A percentile compares a stretch with the other conserved stretches of the same genome.
These are phyloP conservation scores for Numenius phaeopus DNA, from an alignment of 2,797 vertebrate genomes.

Conservation along the genomic window DNA sequence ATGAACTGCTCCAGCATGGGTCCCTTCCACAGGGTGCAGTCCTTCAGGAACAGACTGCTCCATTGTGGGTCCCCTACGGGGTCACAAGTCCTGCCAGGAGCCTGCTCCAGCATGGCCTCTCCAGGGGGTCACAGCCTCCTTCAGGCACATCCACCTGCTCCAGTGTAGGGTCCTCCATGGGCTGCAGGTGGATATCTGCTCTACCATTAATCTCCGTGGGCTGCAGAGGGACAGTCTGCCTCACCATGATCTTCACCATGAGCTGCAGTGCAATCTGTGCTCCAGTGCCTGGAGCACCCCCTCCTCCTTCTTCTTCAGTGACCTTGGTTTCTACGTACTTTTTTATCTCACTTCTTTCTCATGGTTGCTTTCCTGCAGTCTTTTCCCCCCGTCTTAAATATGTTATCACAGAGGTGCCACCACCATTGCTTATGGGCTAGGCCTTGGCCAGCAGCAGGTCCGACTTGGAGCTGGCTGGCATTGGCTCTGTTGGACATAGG, in stretches of 20 bases:
- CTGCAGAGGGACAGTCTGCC: neutral
- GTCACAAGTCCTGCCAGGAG: neutral
- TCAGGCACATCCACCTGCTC: neutral
- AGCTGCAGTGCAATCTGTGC: neutral
- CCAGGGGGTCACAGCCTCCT: neutral
- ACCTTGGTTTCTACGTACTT: neutral
- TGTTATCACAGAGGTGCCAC: neutral
- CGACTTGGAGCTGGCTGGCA: neutral
- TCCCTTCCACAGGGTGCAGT: neutral
- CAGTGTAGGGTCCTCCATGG: neutral
- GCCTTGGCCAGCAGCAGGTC: neutral
- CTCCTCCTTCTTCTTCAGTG: neutral
- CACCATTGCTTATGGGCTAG: neutral
- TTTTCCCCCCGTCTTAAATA: neutral
- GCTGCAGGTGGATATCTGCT: neutral
- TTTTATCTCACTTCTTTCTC: neutral
- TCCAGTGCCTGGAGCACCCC: neutral
- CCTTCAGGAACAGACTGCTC: neutral
- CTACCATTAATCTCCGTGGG: neutral
- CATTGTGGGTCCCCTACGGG: neutral
- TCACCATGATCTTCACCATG: neutral
- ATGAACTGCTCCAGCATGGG: neutral
- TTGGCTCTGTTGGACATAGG: neutral
- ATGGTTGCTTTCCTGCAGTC: neutral
- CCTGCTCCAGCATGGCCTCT: neutral